These are phyloP conservation scores for Loripinus fragilis DNA, from an alignment of 2,888 invertebrate genomes.

Conservation along the genomic window DNA sequence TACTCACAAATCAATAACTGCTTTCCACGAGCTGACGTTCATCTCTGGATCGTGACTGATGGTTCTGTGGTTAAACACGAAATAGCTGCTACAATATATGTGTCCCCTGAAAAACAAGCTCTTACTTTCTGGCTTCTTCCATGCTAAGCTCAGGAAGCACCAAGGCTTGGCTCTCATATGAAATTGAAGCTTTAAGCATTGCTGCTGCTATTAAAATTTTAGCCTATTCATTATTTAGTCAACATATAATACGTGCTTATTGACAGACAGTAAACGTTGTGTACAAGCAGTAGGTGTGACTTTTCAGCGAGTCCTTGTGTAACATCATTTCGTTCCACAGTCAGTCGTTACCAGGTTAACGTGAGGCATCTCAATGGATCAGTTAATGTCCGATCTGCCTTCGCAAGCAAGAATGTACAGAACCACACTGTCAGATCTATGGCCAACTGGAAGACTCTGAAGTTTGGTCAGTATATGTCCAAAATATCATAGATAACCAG, in stretches of 20 bases:
- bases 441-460: slow-evolving; percentile 34
- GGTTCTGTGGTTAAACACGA: slow-evolving; percentile 8
- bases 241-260: slow-evolving; percentile 39
- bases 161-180: slow-evolving; percentile 50
- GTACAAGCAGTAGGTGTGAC: slow-evolving; percentile 63
- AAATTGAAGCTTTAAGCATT: slow-evolving; percentile 63
- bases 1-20: not conserved
- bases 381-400: slow-evolving; percentile 46
- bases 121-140: slow-evolving; percentile 58
- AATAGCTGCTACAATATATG: slow-evolving; percentile 51
- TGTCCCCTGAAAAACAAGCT: slow-evolving; percentile 27
- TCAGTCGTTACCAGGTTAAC: slow-evolving; percentile 45
- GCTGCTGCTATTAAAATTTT: slow-evolving; percentile 12
- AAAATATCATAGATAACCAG: not conserved
- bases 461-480: slow-evolving; percentile 33
- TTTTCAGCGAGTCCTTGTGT: slow-evolving; percentile 60
- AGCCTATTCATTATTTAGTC: slow-evolving; percentile 48
- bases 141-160: slow-evolving; percentile 2
- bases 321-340: slow-evolving; percentile 52
- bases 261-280: slow-evolving; percentile 64
- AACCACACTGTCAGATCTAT: slow-evolving; percentile 34
- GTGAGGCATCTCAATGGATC: slow-evolving; percentile 37
- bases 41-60: slow-evolving; percentile 4
- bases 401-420: slow-evolving; percentile 37
- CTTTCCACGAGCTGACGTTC: not conserved